These are phyloP conservation scores for Bicyclus anynana DNA, from an alignment of 1,140 invertebrate genomes.

Conservation along the genomic window DNA sequence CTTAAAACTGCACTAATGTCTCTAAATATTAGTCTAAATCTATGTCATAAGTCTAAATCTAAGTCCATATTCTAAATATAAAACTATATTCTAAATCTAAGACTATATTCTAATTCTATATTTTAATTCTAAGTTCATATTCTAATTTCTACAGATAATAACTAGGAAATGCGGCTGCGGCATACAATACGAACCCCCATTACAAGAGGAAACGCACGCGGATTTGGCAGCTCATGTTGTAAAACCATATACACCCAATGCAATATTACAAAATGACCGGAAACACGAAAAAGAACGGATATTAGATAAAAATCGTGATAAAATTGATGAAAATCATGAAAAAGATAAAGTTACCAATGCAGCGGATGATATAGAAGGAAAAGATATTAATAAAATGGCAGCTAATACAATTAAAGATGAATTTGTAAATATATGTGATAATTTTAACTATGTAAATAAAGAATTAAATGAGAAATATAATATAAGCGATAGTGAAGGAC, in stretches of 20 bases:
- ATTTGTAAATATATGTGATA: neutral
- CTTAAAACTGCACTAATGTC: too few relatives aligned
- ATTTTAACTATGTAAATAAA: neutral
- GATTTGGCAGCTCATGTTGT: conserved; percentile 42
- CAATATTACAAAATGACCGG: conserved; percentile 1
- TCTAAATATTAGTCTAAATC: too few relatives aligned
- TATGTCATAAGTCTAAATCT: too few relatives aligned
- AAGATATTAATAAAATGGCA: neutral
- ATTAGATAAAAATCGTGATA: neutral
- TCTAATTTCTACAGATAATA: conserved; percentile 47
- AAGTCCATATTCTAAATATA: too few relatives aligned
- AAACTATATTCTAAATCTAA: too few relatives aligned
- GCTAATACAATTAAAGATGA: neutral
- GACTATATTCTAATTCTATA: too few relatives aligned
- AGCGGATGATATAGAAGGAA: neutral
- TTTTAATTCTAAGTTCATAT: too few relatives aligned
- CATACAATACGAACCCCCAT: conserved; percentile 56
- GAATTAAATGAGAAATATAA: too few relatives aligned
- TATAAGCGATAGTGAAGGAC: too few relatives aligned
- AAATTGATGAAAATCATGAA: conserved; percentile 14
- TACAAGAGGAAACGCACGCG: conserved; percentile 50
- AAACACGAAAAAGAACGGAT: neutral
- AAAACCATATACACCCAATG: conserved; percentile 50
- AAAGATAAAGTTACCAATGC: neutral
- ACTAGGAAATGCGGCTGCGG: conserved; percentile 66